Conservation (phyloP, 2,113 vertebrate genomes). For the Rhineura floridana region DNA sequence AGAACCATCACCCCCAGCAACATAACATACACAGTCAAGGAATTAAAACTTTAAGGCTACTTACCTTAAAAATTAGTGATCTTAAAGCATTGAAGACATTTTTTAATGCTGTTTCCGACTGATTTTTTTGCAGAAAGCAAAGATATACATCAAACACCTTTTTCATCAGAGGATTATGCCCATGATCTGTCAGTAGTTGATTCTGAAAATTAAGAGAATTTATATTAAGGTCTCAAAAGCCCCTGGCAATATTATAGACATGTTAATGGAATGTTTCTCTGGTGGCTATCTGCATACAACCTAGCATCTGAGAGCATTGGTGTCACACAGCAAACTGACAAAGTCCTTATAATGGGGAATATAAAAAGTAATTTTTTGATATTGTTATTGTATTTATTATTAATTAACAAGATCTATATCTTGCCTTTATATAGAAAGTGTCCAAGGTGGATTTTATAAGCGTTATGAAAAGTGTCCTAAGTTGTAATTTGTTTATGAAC, state of each 20-base stretch:
- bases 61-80: constrained; percentile 95
- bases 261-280: not conserved
- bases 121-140: constrained; percentile 96
- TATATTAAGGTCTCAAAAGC: not conserved
- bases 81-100: constrained; percentile 94
- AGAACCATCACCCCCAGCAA: not conserved
- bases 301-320: not conserved
- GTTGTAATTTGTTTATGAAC: not conserved
- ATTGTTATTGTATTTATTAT: not conserved
- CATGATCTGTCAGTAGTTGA: constrained; percentile 91
- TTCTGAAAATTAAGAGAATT: constrained; percentile 76
- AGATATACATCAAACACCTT: constrained; percentile 97
- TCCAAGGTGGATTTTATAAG: not conserved
- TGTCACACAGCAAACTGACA: not conserved
- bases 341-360: not conserved
- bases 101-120: constrained; percentile 94
- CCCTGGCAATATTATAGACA: not conserved
- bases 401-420: not conserved
- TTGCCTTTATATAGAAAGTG: not conserved
- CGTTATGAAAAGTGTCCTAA: not conserved
- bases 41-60: constrained; percentile 22
- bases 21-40: not conserved
- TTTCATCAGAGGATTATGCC: constrained; percentile 98
- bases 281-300: not conserved
- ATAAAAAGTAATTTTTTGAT: not conserved